A percentile compares a stretch with the other conserved stretches of the same genome.
Evolutionary conservation across 2,888 invertebrate genomes (phyloP).

Genomic region (Cancer borealis): DNA sequence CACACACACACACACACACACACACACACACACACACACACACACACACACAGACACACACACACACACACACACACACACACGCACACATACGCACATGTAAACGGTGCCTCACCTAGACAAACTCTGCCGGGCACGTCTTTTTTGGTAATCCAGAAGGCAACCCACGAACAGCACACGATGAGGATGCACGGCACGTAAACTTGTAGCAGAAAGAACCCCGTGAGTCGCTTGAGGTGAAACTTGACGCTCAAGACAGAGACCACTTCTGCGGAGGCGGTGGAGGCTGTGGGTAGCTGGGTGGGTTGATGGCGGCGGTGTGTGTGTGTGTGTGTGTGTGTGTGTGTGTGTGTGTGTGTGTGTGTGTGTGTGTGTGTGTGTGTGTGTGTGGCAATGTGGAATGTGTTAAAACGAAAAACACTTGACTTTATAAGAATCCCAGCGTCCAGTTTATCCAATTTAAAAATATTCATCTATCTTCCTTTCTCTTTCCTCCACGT

Average conservation of each 20-base stretch:
- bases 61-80: constrained; percentile 35
- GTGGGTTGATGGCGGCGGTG: not conserved
- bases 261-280: constrained; percentile 66
- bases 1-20: constrained; percentile 39
- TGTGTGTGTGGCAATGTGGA: not conserved
- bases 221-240: constrained; percentile 80
- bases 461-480: too few species aligned
- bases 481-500: too few species aligned
- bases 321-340: not conserved
- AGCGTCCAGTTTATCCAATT: too few species aligned
- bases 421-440: too few species aligned
- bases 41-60: constrained; percentile 22
- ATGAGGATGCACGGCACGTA: constrained; percentile 85
- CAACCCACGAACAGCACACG: constrained; percentile 85
- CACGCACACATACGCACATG: constrained; percentile 25
- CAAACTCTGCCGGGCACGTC: constrained; percentile 85
- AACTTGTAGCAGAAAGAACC: constrained; percentile 85
- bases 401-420: too few species aligned
- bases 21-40: constrained; percentile 44
- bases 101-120: constrained; percentile 81
- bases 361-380: not conserved
- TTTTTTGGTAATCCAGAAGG: constrained; percentile 85
- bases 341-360: not conserved
- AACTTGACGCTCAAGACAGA: constrained; percentile 78
- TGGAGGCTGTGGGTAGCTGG: not conserved